phyloP scores from a whole-genome alignment of 2,888 invertebrate species.

The Mycalesis mineus region DNA sequence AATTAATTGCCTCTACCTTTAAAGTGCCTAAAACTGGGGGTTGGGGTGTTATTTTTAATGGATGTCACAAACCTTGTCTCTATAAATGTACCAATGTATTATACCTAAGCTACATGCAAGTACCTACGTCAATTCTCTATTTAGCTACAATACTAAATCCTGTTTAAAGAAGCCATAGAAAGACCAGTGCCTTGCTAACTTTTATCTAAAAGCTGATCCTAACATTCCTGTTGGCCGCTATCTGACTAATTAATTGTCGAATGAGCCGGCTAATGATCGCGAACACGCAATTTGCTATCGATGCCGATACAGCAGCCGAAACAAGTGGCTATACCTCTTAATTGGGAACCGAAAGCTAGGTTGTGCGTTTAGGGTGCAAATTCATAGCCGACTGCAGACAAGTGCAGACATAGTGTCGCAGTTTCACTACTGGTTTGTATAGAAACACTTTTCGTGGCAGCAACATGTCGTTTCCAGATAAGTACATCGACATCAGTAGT shows the following conservation, averaged over 20 bases:
- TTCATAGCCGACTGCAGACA: constrained; percentile 8
- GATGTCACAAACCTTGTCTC: background rate
- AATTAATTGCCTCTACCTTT: too few relatives aligned
- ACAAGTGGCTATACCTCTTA: constrained; percentile 8
- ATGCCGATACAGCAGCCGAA: constrained; percentile 3
- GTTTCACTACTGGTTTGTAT: too few relatives aligned
- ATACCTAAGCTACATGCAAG: too few relatives aligned
- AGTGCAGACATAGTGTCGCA: too few relatives aligned
- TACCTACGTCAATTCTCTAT: background rate
- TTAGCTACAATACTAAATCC: background rate
- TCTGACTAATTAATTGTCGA: constrained; percentile 33
- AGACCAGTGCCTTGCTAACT: constrained; percentile 16
- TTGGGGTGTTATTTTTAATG: too few relatives aligned
- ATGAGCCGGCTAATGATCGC: constrained; percentile 29
- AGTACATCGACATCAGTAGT: too few relatives aligned
- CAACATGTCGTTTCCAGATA: too few relatives aligned
- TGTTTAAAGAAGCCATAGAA: constrained; percentile 15
- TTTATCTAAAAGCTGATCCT: constrained; percentile 27
- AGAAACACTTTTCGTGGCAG: too few relatives aligned
- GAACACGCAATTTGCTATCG: constrained; percentile 29
- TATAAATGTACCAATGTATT: too few relatives aligned
- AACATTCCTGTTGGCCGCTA: constrained; percentile 29
- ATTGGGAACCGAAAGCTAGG: constrained; percentile 2
- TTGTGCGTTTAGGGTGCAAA: too few relatives aligned
- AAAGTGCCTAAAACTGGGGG: too few relatives aligned